phyloP scores from a whole-genome alignment of 2,797 vertebrate species.

The Clarias platycephalus region DNA sequence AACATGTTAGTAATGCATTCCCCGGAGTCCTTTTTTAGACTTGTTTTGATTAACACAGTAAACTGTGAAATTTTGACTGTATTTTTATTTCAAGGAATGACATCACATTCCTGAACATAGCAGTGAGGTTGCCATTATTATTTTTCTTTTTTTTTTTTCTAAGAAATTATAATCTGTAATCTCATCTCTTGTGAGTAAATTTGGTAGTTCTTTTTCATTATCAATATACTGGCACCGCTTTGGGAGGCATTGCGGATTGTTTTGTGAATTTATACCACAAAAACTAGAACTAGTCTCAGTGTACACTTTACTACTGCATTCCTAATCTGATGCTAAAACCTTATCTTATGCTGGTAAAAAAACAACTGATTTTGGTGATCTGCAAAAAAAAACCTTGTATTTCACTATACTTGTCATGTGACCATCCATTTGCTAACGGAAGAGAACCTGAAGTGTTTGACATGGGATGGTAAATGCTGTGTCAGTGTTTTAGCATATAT shows the following conservation, averaged over 20 bases:
- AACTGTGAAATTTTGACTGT: not conserved
- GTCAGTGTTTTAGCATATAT: not conserved
- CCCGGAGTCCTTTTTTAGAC: not conserved
- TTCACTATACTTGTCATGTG: not conserved
- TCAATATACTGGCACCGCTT: not conserved
- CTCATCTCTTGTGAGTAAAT: not conserved
- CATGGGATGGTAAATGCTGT: not conserved
- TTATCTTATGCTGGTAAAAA: not conserved
- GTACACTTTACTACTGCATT: too few relatives aligned
- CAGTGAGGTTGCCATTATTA: not conserved
- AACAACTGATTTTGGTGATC: not conserved
- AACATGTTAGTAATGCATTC: constrained; percentile 34
- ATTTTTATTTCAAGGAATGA: not conserved
- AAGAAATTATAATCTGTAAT: not conserved
- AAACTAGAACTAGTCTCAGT: not conserved
- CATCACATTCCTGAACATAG: not conserved
- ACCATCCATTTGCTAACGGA: not conserved
- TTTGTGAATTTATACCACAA: not conserved
- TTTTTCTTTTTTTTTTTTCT: not conserved
- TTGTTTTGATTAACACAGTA: constrained; percentile 3
- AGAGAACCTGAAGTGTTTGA: not conserved
- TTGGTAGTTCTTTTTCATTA: not conserved
- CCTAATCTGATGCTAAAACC: not conserved
- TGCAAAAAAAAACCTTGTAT: not conserved
- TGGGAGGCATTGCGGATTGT: not conserved